phyloP scores from a whole-genome alignment of 2,888 invertebrate species.

The Ferrisia virgata region DNA sequence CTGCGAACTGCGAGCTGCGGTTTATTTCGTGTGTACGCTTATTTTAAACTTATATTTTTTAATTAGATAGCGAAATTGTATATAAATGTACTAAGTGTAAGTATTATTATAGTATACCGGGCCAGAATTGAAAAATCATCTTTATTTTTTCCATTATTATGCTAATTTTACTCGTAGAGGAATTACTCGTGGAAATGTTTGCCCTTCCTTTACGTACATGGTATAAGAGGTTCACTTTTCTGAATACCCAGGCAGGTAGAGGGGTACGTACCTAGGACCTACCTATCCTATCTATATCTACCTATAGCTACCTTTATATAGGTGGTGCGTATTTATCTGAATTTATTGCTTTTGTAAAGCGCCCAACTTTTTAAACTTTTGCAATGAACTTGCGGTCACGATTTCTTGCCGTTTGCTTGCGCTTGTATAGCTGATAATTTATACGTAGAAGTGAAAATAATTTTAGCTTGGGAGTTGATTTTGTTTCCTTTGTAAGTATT shows the following conservation, averaged over 20 bases:
- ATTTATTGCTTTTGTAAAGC: not conserved
- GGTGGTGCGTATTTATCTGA: not conserved
- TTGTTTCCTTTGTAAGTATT: too few relatives aligned
- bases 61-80: not conserved
- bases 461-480: too few relatives aligned
- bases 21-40: not conserved
- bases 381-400: not conserved
- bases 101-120: too few relatives aligned
- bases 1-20: not conserved
- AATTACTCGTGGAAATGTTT: not conserved
- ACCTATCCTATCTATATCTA: too few relatives aligned
- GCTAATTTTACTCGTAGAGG: not conserved
- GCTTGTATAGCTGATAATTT: too few relatives aligned
- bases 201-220: too few relatives aligned
- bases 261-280: too few relatives aligned
- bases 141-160: conserved; percentile 1
- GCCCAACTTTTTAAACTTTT: not conserved
- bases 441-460: too few relatives aligned
- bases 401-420: too few relatives aligned
- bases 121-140: not conserved
- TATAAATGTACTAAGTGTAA: not conserved
- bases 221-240: not conserved
- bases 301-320: too few relatives aligned
- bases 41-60: not conserved
- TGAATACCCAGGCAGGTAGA: not conserved